Evolutionary conservation across 2,888 invertebrate genomes (phyloP).

Genomic region (Sphaeridia pumilis): DNA sequence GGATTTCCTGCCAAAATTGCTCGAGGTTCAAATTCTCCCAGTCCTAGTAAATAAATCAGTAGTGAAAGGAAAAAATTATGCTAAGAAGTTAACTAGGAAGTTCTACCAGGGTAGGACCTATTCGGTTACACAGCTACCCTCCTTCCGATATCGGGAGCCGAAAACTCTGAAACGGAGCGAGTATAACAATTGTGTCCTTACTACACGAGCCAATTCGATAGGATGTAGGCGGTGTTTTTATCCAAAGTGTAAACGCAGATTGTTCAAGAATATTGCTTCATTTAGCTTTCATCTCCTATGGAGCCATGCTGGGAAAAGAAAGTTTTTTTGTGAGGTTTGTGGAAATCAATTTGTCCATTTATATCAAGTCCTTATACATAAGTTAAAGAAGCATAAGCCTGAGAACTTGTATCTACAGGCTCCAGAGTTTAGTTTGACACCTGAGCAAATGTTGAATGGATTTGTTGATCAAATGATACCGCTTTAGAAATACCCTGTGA

Average conservation of each 20-base stretch:
- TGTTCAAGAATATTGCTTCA: constrained; percentile 21
- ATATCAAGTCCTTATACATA: constrained; percentile 45
- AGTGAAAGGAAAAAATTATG: too few species aligned
- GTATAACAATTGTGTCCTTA: constrained; percentile 11
- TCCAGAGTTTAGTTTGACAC: neutral
- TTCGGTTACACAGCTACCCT: neutral
- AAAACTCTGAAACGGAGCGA: constrained; percentile 2
- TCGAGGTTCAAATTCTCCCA: constrained; percentile 27
- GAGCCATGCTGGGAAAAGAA: constrained; percentile 43
- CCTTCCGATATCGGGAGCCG: constrained; percentile 13
- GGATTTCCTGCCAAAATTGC: constrained; percentile 24
- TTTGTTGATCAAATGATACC: neutral
- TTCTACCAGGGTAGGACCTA: neutral
- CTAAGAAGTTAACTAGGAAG: neutral
- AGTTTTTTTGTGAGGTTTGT: constrained; percentile 45
- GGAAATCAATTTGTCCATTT: constrained; percentile 42
- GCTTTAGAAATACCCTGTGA: neutral
- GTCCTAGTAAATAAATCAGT: too few species aligned
- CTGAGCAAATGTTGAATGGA: neutral
- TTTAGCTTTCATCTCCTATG: constrained; percentile 43
- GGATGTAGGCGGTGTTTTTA: constrained; percentile 27
- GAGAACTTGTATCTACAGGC: too few species aligned
- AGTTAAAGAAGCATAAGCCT: constrained; percentile 20
- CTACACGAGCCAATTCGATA: too few species aligned
- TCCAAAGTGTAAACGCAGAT: constrained; percentile 20